Base-by-base conservation (phyloP, 2,797 vertebrate species). In the Morelia viridis region DNA sequence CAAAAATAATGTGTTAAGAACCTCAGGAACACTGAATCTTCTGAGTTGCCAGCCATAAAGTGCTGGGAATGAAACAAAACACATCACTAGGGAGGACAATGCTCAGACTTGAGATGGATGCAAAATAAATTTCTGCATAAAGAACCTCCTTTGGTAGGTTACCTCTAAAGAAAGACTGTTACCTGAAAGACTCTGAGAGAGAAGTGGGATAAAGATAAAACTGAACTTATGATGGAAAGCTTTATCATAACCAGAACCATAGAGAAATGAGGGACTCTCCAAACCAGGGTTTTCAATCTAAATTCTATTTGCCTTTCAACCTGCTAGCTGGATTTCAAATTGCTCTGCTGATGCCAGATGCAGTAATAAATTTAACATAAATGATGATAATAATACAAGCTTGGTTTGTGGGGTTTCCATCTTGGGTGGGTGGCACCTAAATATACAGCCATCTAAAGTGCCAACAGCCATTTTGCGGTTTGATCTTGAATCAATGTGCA, bases 391-490 rank as follows among this genome's bases (percentile, higher is more conserved):
- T 93, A 95, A 92, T 84, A 94, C 41, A 65, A 85, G 91, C 85
- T 96, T 95, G 95, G 93, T 94, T 96, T 94, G 92, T 87, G 91
- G 91, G 95, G 91, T 76, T 88, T 95, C 87, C 92, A 35, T 93
- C 96, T 85, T 91, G 94, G 93, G 94, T 95, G 95, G 94, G 94
- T 96, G 96, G 95, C 93, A 96, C 88, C 94, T 94, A 96, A 96
- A 95, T 93, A 95, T 93, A 94, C 93, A 95, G 93, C 91, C 84
- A 93, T 93, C 86, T 91, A 41, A 96, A 95, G 85, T 2, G 91
- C 95, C 95, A 96, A 95, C 90, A 95, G 91, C 85, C 93, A 95
- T 92, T 95, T 53, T 96, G 96, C 0, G 65, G 95, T 92, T 95
- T 94, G 92, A 94, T 94, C 95, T 95, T 95, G 94, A 94, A 95